These are phyloP conservation scores for Harpegnathos saltator DNA, from an alignment of 1,140 invertebrate species.

Conservation along the genomic window DNA sequence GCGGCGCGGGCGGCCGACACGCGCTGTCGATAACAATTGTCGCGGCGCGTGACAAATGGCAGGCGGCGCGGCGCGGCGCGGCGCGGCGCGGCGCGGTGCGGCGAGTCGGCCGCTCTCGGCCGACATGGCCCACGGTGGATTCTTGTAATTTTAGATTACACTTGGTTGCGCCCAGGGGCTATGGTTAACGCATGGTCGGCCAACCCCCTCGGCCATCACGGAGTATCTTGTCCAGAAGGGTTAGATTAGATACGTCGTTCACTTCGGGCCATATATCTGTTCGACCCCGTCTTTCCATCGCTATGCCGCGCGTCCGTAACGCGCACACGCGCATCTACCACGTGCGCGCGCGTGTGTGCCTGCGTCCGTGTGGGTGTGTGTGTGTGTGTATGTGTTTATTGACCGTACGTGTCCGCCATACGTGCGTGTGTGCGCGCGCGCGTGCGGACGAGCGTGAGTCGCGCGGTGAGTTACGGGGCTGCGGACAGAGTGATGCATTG, in stretches of 20 bases:
- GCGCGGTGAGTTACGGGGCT: slow-evolving; percentile 84
- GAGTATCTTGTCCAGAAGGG: slow-evolving; percentile 84
- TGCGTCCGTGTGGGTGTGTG: too few species aligned
- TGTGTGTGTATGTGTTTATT: slow-evolving; percentile 83
- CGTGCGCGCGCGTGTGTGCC: slow-evolving; percentile 29
- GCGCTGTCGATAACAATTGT: slow-evolving; percentile 71
- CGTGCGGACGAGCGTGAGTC: slow-evolving; percentile 61
- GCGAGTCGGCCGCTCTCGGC: background rate
- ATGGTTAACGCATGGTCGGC: slow-evolving; percentile 74
- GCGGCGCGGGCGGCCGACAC: background rate
- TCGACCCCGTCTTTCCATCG: slow-evolving; percentile 79
- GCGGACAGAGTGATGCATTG: slow-evolving; percentile 86
- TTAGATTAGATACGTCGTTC: slow-evolving; percentile 85
- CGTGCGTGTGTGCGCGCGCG: slow-evolving; percentile 51
- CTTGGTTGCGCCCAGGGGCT: slow-evolving; percentile 61
- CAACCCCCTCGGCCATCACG: slow-evolving; percentile 74
- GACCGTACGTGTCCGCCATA: slow-evolving; percentile 78
- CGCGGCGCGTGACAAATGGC: slow-evolving; percentile 67
- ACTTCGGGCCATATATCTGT: slow-evolving; percentile 82
- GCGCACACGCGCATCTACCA: background rate
- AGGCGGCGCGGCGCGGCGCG: background rate
- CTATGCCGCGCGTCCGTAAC: slow-evolving; percentile 61
- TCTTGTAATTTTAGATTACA: slow-evolving; percentile 78
- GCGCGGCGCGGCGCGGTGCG: slow-evolving; percentile 47
- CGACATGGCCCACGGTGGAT: slow-evolving; percentile 50